Base-by-base conservation (phyloP, 2,797 vertebrate species). In the Decapterus maruadsi region DNA sequence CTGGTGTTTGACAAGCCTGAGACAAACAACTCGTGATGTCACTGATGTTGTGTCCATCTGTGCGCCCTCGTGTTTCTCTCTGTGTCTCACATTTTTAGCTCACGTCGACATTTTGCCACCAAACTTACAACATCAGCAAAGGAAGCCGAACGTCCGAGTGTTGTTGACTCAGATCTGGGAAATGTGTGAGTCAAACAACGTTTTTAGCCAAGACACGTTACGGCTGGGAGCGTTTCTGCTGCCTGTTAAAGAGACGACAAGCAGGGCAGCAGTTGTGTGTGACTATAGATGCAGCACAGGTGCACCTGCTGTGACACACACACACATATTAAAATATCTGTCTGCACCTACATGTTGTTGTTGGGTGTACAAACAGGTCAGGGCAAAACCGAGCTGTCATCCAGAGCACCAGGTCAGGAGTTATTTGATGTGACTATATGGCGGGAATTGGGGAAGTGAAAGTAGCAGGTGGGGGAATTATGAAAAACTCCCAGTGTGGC, bases 231-330 rank as follows among this genome's bases (percentile, higher is more conserved):
- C 22, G 8, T 59, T 68, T 77, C 31, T 65, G 66, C 75, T 58
- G 26, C 31, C 31, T 19, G 34, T 40, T 45, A 50, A 65, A 51
- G 69, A 84, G 78, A 81, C 63, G 82, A 66, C 81, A 78, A 82
- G 77, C 70, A 75, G 78, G 45, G 74, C 86, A 87, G 82, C 88
- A 89, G 88, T 76, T 90, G 83, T 71, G 67, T 90, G 83, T 71
- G 67, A 75, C 85, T 72, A 72, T 72, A 72, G 81, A 92, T 82
- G 83, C 70, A 87, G 86, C 86, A 92, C 85, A 82, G 79, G 81
- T 89, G 89, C 90, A 91, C 86, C 91, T 93, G 89, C 91, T 90
- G 75, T 78, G 66, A 68, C 77, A 57, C 68, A 46, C 42, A 60
- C 60, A 66, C 69, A 72, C 58, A 50, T 55, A 59, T 19, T 38